Evolutionary conservation across 2,888 invertebrate species (phyloP), one percentile per base, ranked within the genome.

Genomic region (Nomada goodeniana): DNA sequence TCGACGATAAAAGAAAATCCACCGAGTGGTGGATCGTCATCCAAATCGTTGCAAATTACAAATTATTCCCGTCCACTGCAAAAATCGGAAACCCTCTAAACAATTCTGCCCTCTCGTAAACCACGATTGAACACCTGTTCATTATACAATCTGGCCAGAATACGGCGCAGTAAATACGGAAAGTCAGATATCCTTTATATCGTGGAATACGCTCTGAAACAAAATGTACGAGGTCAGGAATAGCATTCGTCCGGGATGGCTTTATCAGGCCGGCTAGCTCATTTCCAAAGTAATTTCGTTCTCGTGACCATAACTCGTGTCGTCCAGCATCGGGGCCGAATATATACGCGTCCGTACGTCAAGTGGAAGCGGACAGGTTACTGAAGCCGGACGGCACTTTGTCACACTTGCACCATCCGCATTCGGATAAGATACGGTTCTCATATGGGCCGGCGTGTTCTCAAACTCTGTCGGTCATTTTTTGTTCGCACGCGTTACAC

Each of bases 361-460:
- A 83, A 82, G 75, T 60, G 36, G 68, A 82, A 78, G 57, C 70
- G 73, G 82, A 76, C 82, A 73, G 80, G 75, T 73, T 65, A 78
- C 83, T 61, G 77, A 78, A 74, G 71, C 76, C 60, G 80, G 83
- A 71, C 84, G 73, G 85, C 73, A 86, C 84, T 86, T 86, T 77
- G 86, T 86, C 86, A 84, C 86, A 82, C 86, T 83, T 80, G 88
- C 78, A 76, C 72, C 78, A 68, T 73, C 79, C 83, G 75, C 82
- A 69, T 80, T 77, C 78, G 83, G 73, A 83, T 87, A 84, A 87
- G 83, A 87, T 88, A 88, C 80, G 88, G 80, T 83, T 87, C 82
- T 85, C 86, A 87, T 88, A 88, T 86, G 82, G 63, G 52, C 52
- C 42, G 65, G 15, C 76, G 47, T 36, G 76, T 52, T 50, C 65